phyloP scores from a whole-genome alignment of 2,797 vertebrate species.

The Sebastes ruberrimus region DNA sequence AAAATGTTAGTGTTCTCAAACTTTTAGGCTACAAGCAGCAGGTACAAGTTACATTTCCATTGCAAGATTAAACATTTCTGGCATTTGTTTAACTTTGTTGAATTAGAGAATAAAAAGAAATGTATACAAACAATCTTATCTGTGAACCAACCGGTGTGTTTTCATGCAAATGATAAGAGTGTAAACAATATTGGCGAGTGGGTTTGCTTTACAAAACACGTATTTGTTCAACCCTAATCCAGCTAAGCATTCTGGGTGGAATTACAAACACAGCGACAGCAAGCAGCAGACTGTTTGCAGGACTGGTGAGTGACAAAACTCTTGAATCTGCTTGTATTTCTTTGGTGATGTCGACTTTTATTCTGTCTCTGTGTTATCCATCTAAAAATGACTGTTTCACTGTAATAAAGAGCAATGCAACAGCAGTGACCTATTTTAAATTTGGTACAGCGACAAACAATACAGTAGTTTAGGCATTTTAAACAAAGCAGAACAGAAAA shows the following conservation, averaged over 20 bases:
- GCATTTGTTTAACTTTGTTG: not conserved
- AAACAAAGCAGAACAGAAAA: not conserved
- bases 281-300: not conserved
- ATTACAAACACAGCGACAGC: not conserved
- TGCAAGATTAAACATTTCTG: not conserved
- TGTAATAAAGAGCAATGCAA: not conserved
- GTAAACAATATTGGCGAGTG: not conserved
- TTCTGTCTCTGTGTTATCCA: not conserved
- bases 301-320: not conserved
- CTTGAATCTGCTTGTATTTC: not conserved
- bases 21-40: not conserved
- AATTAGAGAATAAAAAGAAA: not conserved
- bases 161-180: not conserved
- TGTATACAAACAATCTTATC: not conserved
- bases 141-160: not conserved
- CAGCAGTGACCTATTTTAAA: not conserved
- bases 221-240: not conserved
- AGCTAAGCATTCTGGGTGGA: not conserved
- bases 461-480: not conserved
- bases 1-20: not conserved
- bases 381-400: not conserved
- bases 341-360: not conserved
- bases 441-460: not conserved
- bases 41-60: not conserved
- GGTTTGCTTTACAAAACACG: constrained; percentile 6